These are phyloP conservation scores for Embidobia sp. DNA, from an alignment of 2,888 invertebrate species.

Conservation along the genomic window DNA sequence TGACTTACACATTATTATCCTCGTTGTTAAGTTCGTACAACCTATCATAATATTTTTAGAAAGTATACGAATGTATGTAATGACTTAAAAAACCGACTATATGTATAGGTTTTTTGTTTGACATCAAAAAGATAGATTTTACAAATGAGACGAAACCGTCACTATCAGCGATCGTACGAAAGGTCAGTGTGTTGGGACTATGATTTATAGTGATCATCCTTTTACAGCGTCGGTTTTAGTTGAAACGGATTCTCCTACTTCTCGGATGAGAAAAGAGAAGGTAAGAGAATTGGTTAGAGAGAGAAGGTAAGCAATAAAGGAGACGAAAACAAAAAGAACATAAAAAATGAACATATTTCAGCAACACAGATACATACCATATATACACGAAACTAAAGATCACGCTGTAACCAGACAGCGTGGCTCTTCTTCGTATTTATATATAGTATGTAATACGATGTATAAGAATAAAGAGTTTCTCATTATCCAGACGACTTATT, in stretches of 20 bases:
- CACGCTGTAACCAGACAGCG: slow-evolving; percentile 68
- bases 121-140: slow-evolving; percentile 56
- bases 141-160: slow-evolving; percentile 66
- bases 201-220: slow-evolving; percentile 71
- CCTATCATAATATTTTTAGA: slow-evolving; percentile 17
- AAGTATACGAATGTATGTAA: too few relatives aligned
- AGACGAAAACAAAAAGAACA: slow-evolving; percentile 61
- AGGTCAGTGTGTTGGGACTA: slow-evolving; percentile 67
- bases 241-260: slow-evolving; percentile 62
- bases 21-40: not conserved
- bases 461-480: slow-evolving; percentile 48
- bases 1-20: too few relatives aligned
- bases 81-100: slow-evolving; percentile 1
- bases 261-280: slow-evolving; percentile 57
- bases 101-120: slow-evolving; percentile 44
- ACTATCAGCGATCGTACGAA: slow-evolving; percentile 56
- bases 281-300: slow-evolving; percentile 47
- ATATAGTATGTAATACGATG: slow-evolving; percentile 48
- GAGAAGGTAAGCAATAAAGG: slow-evolving; percentile 54
- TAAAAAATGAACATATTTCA: slow-evolving; percentile 55
- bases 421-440: slow-evolving; percentile 64
- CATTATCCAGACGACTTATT: slow-evolving; percentile 52
- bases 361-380: slow-evolving; percentile 41
- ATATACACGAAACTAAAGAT: slow-evolving; percentile 33
- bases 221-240: slow-evolving; percentile 65